phyloP scores from a whole-genome alignment of 1,140 invertebrate species.

The Heliconius hewitsoni region DNA sequence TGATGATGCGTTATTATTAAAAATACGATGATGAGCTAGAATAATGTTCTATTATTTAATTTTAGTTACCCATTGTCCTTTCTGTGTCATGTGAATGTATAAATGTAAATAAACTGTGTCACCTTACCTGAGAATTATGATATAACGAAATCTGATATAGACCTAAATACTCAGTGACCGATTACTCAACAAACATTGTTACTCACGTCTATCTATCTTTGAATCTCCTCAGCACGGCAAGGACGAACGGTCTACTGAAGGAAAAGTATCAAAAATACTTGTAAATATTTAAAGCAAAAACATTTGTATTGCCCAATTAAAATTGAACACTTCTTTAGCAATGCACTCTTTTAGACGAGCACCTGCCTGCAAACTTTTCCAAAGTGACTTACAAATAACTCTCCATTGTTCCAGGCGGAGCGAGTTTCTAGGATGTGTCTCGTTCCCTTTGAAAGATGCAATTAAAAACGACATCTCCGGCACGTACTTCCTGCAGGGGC shows the following conservation, averaged over 20 bases:
- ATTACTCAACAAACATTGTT: not conserved
- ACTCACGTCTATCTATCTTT: not conserved
- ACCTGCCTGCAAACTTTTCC: not conserved
- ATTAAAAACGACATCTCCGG: conserved; percentile 81
- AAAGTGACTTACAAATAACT: conserved; percentile 7
- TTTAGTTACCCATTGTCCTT: not conserved
- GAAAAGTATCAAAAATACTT: not conserved
- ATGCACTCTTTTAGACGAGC: not conserved
- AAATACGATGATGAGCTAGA: not conserved
- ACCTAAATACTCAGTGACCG: not conserved
- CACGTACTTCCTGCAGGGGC: conserved; percentile 80
- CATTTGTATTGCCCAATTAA: not conserved
- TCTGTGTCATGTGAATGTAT: not conserved
- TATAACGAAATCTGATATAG: not conserved
- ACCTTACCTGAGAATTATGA: not conserved
- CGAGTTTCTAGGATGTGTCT: conserved; percentile 90
- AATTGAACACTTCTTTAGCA: not conserved
- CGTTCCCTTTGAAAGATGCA: conserved; percentile 87
- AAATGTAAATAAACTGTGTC: conserved; percentile 2
- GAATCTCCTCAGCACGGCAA: not conserved
- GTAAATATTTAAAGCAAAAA: not conserved
- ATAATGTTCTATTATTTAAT: not conserved
- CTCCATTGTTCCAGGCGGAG: conserved; percentile 84
- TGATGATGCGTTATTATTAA: too few species aligned
- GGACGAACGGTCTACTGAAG: too few species aligned